phyloP scores from a whole-genome alignment of 2,797 vertebrate genomes.

The Dryobates pubescens region DNA sequence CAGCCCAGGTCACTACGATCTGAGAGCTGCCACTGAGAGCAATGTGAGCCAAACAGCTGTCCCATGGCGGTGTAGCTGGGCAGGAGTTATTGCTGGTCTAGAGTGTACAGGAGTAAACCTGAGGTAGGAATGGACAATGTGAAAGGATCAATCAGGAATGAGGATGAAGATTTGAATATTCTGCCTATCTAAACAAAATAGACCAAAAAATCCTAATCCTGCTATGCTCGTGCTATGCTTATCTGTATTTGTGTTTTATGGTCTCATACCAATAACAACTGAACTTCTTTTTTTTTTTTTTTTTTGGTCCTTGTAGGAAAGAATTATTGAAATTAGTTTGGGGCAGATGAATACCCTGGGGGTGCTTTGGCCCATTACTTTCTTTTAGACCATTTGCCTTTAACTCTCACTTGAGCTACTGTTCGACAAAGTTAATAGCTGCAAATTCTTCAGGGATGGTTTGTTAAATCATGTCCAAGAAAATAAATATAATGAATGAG shows the following conservation, averaged over 20 bases:
- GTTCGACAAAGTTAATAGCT: slow-evolving; percentile 73
- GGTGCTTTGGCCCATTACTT: slow-evolving; percentile 46
- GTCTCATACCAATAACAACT: neutral
- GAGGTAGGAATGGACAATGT: neutral
- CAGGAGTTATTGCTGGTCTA: neutral
- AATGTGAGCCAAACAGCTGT: neutral
- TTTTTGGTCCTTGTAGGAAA: neutral
- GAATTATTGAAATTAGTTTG: slow-evolving; percentile 60
- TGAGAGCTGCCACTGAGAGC: neutral
- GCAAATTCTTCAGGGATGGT: slow-evolving; percentile 69
- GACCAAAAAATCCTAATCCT: neutral
- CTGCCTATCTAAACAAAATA: neutral
- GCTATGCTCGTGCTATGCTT: neutral
- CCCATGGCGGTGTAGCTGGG: neutral
- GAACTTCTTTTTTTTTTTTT: neutral
- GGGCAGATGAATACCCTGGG: slow-evolving; percentile 48
- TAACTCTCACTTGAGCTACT: slow-evolving; percentile 71
- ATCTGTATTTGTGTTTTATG: neutral
- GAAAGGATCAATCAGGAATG: neutral
- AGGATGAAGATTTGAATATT: neutral
- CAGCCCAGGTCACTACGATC: neutral
- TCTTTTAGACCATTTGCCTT: slow-evolving; percentile 73
- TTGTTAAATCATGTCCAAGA: slow-evolving; percentile 79
- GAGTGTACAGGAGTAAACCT: neutral
- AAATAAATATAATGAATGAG: slow-evolving; percentile 82